Percentiles rank a stretch among this genome's conserved stretches.
phyloP scores from a whole-genome alignment of 2,888 invertebrate species.

The Synergus gifuensis region DNA sequence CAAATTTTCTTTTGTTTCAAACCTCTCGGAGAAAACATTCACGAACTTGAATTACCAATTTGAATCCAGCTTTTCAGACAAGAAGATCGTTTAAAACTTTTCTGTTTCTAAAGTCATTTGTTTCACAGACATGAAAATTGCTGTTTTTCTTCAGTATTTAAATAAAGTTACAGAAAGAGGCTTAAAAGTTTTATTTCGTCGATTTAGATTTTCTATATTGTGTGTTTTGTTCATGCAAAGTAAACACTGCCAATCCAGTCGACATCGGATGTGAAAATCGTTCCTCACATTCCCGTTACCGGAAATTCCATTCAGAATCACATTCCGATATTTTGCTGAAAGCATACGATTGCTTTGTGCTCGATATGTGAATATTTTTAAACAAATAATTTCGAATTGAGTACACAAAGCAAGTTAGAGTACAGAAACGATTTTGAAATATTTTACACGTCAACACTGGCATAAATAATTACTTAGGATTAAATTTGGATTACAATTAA shows the following conservation, averaged over 20 bases:
- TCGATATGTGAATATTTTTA: neutral
- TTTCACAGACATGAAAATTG: neutral
- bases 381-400: neutral
- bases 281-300: neutral
- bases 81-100: no score
- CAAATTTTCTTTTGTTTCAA: no score
- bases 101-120: neutral
- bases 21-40: no score
- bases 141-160: neutral
- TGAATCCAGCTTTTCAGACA: no score
- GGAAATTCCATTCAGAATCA: constrained; percentile 20
- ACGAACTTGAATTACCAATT: no score
- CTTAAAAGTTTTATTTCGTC: neutral
- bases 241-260: constrained; percentile 1
- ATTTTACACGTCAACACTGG: neutral
- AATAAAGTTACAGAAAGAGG: neutral
- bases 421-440: neutral
- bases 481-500: neutral
- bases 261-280: neutral
- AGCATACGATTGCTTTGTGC: neutral
- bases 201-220: neutral
- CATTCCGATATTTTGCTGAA: neutral
- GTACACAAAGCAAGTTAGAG: neutral
- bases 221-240: neutral
- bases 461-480: neutral